These are phyloP conservation scores for Macrochelys suwanniensis DNA, from an alignment of 2,797 vertebrate species.

Conservation along the genomic window DNA sequence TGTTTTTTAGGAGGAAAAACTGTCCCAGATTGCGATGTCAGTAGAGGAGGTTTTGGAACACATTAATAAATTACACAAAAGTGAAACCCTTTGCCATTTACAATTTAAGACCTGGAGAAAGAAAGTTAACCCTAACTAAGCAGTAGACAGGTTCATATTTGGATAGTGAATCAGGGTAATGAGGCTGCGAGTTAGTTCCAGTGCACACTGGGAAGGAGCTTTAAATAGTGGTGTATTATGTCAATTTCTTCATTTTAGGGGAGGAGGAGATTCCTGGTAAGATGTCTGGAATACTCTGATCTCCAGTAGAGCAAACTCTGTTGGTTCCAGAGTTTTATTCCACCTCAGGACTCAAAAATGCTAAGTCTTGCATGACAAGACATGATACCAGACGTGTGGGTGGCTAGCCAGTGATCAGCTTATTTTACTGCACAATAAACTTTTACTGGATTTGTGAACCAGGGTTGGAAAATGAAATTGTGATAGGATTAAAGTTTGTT, in stretches of 20 bases:
- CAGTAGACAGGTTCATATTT: not conserved
- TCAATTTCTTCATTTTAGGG: fast-evolving
- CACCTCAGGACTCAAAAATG: not conserved
- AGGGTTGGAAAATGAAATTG: no score
- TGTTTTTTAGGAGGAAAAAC: not conserved
- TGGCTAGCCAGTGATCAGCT: not conserved
- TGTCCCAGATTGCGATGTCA: not conserved
- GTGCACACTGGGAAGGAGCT: not conserved
- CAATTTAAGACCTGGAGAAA: not conserved
- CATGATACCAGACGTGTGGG: not conserved
- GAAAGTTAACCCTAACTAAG: not conserved
- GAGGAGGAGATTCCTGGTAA: not conserved
- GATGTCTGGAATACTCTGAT: not conserved
- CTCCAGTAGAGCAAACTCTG: not conserved
- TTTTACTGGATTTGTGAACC: no score
- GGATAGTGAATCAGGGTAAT: not conserved
- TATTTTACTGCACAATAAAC: no score
- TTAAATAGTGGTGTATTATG: not conserved
- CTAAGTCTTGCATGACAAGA: not conserved
- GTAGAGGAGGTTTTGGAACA: not conserved
- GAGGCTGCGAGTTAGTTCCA: not conserved
- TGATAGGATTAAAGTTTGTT: not conserved
- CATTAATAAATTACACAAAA: no score
- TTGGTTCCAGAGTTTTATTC: not conserved
- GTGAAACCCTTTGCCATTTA: not conserved